These are phyloP conservation scores for Aurelia sp. DNA, from an alignment of 30 jellyfish, hydroid and myxozoan species.

Conservation along the genomic window DNA sequence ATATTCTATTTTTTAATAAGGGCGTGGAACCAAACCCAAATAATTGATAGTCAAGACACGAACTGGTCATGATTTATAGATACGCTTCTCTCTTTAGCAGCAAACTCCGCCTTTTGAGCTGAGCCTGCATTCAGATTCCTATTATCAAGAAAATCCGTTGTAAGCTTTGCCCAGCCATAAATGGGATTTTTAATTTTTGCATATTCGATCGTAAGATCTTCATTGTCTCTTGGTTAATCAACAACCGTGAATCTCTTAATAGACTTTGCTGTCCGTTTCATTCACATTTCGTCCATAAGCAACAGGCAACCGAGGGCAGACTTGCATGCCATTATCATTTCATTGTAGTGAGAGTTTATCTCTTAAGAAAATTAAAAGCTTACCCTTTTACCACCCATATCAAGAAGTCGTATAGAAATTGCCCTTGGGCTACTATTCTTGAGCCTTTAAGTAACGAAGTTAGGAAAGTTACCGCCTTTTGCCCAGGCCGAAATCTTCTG, in stretches of 20 bases:
- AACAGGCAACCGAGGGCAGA: background rate
- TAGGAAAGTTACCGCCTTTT: too few species aligned
- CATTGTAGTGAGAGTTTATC: background rate
- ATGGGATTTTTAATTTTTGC: slow-evolving; percentile 14
- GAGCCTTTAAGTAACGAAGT: too few species aligned
- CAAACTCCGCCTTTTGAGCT: slow-evolving; percentile 6
- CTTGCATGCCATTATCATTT: background rate
- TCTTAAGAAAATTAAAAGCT: too few species aligned
- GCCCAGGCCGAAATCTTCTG: too few species aligned
- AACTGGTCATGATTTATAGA: too few species aligned
- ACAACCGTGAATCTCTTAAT: background rate
- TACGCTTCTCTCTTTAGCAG: too few species aligned
- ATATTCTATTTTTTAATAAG: too few species aligned
- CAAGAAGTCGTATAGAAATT: too few species aligned
- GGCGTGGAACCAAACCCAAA: background rate
- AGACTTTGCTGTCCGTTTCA: background rate
- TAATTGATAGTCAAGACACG: background rate
- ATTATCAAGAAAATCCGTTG: background rate
- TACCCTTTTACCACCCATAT: too few species aligned
- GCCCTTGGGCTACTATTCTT: too few species aligned
- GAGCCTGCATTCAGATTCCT: background rate
- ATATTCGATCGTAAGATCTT: slow-evolving; percentile 8
- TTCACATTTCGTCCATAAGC: background rate
- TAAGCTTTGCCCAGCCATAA: background rate
- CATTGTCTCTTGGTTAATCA: background rate